These are phyloP conservation scores for Zaprionus obscuricornis DNA, from an alignment of 2,888 invertebrate species.

Conservation along the genomic window DNA sequence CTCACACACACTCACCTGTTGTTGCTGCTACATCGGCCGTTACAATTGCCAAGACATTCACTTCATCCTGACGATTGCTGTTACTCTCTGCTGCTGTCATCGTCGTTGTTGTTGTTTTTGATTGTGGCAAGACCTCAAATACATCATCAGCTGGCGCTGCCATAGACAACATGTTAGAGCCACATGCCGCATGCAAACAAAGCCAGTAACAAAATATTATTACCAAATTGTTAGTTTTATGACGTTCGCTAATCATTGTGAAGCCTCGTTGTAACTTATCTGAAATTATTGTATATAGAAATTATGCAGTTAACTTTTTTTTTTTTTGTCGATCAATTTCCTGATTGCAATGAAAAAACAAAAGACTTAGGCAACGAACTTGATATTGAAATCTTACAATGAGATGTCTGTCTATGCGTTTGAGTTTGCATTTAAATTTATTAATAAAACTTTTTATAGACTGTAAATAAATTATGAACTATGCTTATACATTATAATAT, in stretches of 20 bases:
- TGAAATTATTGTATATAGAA: conserved; percentile 25
- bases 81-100: conserved; percentile 30
- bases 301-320: conserved; percentile 22
- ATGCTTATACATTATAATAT: too few relatives aligned
- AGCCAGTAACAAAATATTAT: conserved; percentile 67
- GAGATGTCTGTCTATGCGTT: too few relatives aligned
- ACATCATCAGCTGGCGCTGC: conserved; percentile 39
- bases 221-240: conserved; percentile 79
- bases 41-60: conserved; percentile 53
- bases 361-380: conserved; percentile 70
- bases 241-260: conserved; percentile 80
- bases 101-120: conserved; percentile 25
- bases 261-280: conserved; percentile 48
- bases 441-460: too few relatives aligned
- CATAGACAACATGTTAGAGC: conserved; percentile 21
- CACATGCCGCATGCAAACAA: conserved; percentile 33
- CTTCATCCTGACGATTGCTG: conserved; percentile 67
- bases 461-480: too few relatives aligned
- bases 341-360: conserved; percentile 56
- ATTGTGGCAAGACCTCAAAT: conserved; percentile 64
- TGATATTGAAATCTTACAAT: too few relatives aligned
- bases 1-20: conserved; percentile 56
- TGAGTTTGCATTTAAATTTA: too few relatives aligned
- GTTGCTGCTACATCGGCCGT: conserved; percentile 65
- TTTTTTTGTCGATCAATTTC: conserved; percentile 21